Base-by-base conservation (phyloP, 2,113 vertebrate species). In the Thunnus maccoyii region DNA sequence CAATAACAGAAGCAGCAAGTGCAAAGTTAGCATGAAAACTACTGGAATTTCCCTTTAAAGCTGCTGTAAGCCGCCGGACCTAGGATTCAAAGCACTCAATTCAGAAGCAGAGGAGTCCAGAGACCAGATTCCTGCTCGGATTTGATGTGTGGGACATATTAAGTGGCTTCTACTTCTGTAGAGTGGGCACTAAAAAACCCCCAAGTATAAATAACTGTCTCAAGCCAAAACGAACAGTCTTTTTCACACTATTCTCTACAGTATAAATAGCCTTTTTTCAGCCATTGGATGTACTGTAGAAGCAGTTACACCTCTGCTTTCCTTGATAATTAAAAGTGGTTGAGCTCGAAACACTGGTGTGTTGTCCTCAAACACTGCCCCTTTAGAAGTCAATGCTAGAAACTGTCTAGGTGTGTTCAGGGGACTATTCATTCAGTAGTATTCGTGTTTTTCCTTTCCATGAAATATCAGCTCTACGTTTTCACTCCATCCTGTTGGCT, bases 391-490 rank as follows among this genome's bases (percentile, higher is more conserved):
- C 61, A 70, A 58, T 16, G 75, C 80, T 76, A 8, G 56, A 63
- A 51, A 54, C 71, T 55, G 67, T 20, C 52, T 51, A 36, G 68
- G 60, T 71, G 63, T 80, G 69, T 62, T 77, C 55, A 82, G 78
- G 55, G 63, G 17, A 73, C 90, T 56, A 76, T 91, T 92, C 88
- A 92, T 82, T 88, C 85, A 79, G 41, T 16, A 44, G 75, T 67
- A 2, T 80, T 71, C 25, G 11, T 89, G 71, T 89, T 89, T 89
- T 92, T 83, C 83, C 78, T 86, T 85, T 88, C 82, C 73, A 63
- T 90, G 79, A 89, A 90, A 78, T 72, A 86, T 86, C 82, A 66
- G 82, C 47, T 75, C 56, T 17, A 44, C 7, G 15, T 86, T 76
- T 30, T 75, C 76, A 36, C 77, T 80, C 81, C 80, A 47, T 88